Evolutionary conservation across 2,797 vertebrate genomes (phyloP).

Genomic region (Molossus alvarezi): DNA sequence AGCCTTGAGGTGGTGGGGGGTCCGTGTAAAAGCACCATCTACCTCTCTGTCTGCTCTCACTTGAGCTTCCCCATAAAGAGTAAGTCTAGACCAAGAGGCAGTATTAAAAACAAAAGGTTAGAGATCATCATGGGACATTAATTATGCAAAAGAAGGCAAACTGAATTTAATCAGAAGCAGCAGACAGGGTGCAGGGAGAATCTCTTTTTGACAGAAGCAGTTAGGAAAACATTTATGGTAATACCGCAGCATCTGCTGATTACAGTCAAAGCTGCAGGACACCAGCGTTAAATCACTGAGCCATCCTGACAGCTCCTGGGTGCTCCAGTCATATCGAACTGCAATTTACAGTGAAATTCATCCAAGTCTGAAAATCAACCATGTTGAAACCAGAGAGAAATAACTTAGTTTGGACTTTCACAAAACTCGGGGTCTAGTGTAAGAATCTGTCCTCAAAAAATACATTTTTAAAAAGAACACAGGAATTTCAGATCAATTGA

Average conservation of each 20-base stretch:
- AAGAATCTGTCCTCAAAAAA: constrained; percentile 57
- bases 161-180: constrained; percentile 89
- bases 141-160: constrained; percentile 90
- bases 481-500: constrained; percentile 85
- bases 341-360: constrained; percentile 89
- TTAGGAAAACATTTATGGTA: constrained; percentile 92
- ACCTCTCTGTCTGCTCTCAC: constrained; percentile 83
- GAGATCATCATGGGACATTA: constrained; percentile 89
- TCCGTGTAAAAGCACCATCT: constrained; percentile 61
- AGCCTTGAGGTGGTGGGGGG: constrained; percentile 40
- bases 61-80: constrained; percentile 78
- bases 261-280: constrained; percentile 90
- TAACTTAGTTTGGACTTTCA: constrained; percentile 81
- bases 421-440: constrained; percentile 73
- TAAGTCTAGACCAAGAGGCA: constrained; percentile 85
- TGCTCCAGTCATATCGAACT: constrained; percentile 86
- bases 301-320: constrained; percentile 90
- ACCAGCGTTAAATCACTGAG: constrained; percentile 90
- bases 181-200: constrained; percentile 84
- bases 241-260: constrained; percentile 92
- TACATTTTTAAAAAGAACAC: constrained; percentile 78
- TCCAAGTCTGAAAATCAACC: constrained; percentile 88
- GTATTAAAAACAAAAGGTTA: constrained; percentile 89
- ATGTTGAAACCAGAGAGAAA: constrained; percentile 82
- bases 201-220: constrained; percentile 83